A percentile compares a stretch with the other conserved stretches of the same genome.
These are phyloP conservation scores for Ciconia boyciana DNA, from an alignment of 2,113 vertebrate genomes.

Conservation along the genomic window DNA sequence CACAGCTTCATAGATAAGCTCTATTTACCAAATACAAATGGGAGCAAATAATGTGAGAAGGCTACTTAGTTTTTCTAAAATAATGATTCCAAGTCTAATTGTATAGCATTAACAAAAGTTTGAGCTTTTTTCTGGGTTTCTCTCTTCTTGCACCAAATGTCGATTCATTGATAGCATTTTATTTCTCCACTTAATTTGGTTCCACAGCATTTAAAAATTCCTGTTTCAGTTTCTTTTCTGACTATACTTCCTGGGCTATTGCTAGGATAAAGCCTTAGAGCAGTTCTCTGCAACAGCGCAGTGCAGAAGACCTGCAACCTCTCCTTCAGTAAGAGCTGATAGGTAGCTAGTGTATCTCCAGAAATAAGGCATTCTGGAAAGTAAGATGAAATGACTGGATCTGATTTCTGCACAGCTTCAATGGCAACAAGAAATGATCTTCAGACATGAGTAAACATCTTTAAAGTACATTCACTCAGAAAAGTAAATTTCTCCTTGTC, in stretches of 20 bases:
- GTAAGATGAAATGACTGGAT: background rate
- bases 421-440: background rate
- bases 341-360: background rate
- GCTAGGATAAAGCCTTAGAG: background rate
- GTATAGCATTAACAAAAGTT: background rate
- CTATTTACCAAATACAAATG: background rate
- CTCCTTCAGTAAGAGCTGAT: background rate
- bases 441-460: background rate
- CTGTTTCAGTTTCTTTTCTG: background rate
- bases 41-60: background rate
- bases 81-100: background rate
- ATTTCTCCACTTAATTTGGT: background rate
- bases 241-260: background rate
- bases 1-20: background rate
- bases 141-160: background rate
- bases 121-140: background rate
- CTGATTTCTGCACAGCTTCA: background rate
- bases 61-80: background rate
- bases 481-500: background rate
- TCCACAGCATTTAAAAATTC: background rate
- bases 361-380: background rate
- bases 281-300: background rate
- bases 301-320: background rate
- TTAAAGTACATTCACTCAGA: background rate
- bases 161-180: background rate